Conservation (phyloP, 2,113 vertebrate species). For the Laticauda laticaudata region DNA sequence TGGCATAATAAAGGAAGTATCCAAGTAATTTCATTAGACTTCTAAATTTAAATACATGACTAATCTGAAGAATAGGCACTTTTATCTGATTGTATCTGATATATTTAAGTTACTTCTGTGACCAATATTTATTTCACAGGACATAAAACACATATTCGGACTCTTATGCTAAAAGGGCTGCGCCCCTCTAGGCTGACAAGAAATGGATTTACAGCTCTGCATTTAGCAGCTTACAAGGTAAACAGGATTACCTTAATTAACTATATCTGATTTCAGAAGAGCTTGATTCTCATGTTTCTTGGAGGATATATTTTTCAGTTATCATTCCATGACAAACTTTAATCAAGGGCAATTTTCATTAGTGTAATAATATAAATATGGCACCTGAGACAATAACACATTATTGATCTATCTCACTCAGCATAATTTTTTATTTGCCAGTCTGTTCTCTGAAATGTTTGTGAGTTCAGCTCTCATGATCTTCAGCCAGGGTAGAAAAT, state of each 20-base stretch:
- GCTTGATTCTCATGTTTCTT: background rate
- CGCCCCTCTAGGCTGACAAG: constrained; percentile 87
- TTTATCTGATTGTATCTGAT: background rate
- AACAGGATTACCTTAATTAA: constrained; percentile 12
- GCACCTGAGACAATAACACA: background rate
- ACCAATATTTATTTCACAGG: constrained; percentile 69
- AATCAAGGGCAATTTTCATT: background rate
- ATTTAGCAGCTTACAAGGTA: constrained; percentile 90
- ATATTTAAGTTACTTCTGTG: constrained; percentile 19
- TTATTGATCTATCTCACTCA: background rate
- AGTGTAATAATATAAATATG: background rate
- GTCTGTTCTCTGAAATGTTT: background rate
- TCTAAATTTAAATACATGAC: background rate
- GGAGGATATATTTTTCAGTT: background rate
- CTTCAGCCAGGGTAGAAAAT: background rate
- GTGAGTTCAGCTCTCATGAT: background rate
- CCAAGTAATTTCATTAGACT: background rate
- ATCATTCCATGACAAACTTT: background rate
- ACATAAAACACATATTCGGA: constrained; percentile 84
- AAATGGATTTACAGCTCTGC: constrained; percentile 92
- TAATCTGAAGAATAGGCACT: background rate
- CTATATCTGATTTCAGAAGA: background rate
- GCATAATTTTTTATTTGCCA: background rate
- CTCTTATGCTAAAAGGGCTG: constrained; percentile 88
- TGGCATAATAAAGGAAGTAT: background rate